Evolutionary conservation across 2,797 vertebrate species (phyloP).

Genomic region (Heliangelus exortis): DNA sequence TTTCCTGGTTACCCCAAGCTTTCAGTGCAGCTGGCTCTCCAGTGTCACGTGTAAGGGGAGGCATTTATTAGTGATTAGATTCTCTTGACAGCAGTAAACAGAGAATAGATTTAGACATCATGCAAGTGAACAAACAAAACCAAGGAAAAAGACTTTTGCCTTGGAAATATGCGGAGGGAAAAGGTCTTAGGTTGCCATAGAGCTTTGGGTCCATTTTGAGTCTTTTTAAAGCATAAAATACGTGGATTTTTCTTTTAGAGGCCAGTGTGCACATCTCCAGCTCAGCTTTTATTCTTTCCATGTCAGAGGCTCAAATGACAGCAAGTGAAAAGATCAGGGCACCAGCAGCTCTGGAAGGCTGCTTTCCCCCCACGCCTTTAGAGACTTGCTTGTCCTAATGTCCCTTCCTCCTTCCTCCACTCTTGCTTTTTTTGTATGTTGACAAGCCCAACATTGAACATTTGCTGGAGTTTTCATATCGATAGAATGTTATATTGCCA

Average conservation of each 20-base stretch:
- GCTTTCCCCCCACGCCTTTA: not conserved
- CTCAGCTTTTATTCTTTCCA: not conserved
- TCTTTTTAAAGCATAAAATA: not conserved
- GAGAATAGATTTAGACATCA: conserved; percentile 2
- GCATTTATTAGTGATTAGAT: not conserved
- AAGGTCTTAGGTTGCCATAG: not conserved
- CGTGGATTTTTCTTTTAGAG: not conserved
- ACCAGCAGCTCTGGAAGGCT: conserved; percentile 9
- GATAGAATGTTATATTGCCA: conserved; percentile 81
- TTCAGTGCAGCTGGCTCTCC: not conserved
- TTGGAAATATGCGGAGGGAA: not conserved
- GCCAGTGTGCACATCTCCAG: not conserved
- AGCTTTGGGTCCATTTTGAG: not conserved
- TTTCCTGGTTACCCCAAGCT: not conserved
- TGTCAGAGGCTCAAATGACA: not conserved
- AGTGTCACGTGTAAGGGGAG: not conserved
- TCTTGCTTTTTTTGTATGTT: conserved; percentile 69
- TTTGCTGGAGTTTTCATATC: conserved; percentile 79
- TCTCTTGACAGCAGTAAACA: not conserved
- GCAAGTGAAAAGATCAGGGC: conserved; percentile 1
- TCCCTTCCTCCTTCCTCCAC: conserved; percentile 13
- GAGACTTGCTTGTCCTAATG: conserved; percentile 39
- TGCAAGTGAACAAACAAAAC: not conserved
- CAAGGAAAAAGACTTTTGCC: not conserved
- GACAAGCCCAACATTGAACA: conserved; percentile 77